Evolutionary conservation across 64 coral and sea anemone genomes (phyloP).

Genomic region (Porites australiensis): DNA sequence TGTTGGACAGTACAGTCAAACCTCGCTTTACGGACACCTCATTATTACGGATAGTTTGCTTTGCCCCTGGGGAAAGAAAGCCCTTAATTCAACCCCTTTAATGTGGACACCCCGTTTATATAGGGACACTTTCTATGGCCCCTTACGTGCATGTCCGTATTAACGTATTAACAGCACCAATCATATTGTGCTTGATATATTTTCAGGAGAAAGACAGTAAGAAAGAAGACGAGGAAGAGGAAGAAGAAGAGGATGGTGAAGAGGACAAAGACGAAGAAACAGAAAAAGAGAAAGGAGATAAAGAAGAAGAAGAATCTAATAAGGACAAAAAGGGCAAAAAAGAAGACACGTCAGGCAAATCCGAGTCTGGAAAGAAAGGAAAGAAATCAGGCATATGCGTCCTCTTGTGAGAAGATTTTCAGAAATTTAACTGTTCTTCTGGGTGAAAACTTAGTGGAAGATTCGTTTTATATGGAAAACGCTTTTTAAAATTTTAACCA

Average conservation of each 20-base stretch:
- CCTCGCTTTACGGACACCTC: too few species aligned
- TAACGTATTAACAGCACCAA: neutral
- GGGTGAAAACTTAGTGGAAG: too few species aligned
- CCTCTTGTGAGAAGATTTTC: neutral
- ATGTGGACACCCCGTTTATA: too few species aligned
- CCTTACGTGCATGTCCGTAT: too few species aligned
- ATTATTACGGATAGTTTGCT: too few species aligned
- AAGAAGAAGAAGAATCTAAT: neutral
- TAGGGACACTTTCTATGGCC: too few species aligned
- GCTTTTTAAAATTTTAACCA: too few species aligned
- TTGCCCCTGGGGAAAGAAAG: too few species aligned
- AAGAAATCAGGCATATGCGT: slow-evolving; percentile 37
- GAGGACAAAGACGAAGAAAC: neutral
- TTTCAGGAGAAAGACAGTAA: neutral
- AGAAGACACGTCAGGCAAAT: slow-evolving; percentile 1
- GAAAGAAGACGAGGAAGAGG: neutral
- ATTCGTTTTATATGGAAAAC: too few species aligned
- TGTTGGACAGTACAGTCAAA: too few species aligned
- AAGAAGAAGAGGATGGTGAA: neutral
- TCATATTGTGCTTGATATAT: neutral
- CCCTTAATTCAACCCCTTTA: too few species aligned
- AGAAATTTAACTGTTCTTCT: too few species aligned
- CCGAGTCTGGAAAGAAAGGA: slow-evolving; percentile 33
- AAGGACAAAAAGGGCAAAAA: slow-evolving; percentile 35
- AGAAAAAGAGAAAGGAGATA: neutral